Conservation (phyloP, 2,797 vertebrate genomes). For the Silurus lanzhouensis region DNA sequence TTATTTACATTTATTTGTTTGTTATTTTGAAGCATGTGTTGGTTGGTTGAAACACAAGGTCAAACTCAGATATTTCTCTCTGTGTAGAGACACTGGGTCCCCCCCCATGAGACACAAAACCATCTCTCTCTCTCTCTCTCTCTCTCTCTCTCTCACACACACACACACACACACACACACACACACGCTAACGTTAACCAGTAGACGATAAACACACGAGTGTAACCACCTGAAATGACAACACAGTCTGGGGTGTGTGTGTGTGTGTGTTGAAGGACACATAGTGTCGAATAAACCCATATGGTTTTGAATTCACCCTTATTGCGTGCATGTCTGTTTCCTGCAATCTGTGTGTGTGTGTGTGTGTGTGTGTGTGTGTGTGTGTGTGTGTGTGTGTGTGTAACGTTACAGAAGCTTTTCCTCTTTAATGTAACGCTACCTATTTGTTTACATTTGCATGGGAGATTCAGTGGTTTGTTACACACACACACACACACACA, state of each 20-base stretch:
- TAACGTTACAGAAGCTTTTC: neutral
- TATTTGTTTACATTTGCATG: conserved; percentile 22
- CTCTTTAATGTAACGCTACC: neutral
- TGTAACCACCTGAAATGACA: too few species aligned
- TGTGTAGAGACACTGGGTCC: neutral
- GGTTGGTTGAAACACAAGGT: neutral
- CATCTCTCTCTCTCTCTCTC: neutral
- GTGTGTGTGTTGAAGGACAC: neutral
- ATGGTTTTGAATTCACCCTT: neutral
- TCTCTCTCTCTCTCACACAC: neutral
- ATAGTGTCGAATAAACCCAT: neutral
- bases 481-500: too few species aligned
- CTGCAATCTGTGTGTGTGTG: neutral
- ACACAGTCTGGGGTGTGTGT: neutral
- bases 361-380: neutral
- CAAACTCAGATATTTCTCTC: neutral
- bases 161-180: neutral
- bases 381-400: neutral
- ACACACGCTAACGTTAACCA: neutral
- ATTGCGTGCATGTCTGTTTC: neutral
- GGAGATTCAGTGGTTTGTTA: neutral
- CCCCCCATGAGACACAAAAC: neutral
- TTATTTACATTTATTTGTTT: neutral
- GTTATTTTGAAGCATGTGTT: neutral
- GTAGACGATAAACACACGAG: neutral